Evolutionary conservation across 2,113 vertebrate species (phyloP), one percentile per base, ranked within the genome.

Genomic region (Calypte anna): DNA sequence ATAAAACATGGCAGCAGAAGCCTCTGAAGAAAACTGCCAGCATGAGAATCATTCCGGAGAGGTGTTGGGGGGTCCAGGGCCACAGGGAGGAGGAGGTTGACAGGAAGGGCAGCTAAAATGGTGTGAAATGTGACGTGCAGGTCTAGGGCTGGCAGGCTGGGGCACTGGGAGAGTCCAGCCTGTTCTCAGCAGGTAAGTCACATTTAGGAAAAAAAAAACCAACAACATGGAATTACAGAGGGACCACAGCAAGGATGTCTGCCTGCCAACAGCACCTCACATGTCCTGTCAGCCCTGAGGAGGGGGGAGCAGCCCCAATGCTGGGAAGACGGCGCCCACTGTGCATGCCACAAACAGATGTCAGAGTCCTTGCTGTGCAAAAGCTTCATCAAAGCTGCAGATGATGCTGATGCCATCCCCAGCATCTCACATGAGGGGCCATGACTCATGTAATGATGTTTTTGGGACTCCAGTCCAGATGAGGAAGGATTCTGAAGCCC

Each of bases 301-400:
- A 50, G 59, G 38, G 78, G 53, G 58, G 70, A 40, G 36, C 22
- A 14, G 48, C 61, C 82, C 62, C 84, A 81, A 21, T 31, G 69
- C 53, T 89, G 74, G 81, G 21, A 89, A 75, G 62, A 62, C 1
- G 7, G 87, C 90, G 43, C 78, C 66, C 90, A 58, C 48, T 51
- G 74, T 94, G 91, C 93, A 84, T n/a, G 84, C 93, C 84, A 82
- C 90, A 87, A 91, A 74, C 96, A 95, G 87, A 96, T 92, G 94
- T 94, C 38, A 73, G 83, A 74, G 57, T 3, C 53, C 57, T 91
- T 16, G 91, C 84, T 78, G 84, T 83, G 84, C 77, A 46, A 62
- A 80, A 70, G 73, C 89, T 83, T 77, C 93, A 81, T 38, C 93
- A 86, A 76, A 96, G 90, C 93, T 89, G 53, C 91, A 95, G 91